Evolutionary conservation across 64 coral and sea anemone genomes (phyloP).

Genomic region (Astreopora myriophthalma): DNA sequence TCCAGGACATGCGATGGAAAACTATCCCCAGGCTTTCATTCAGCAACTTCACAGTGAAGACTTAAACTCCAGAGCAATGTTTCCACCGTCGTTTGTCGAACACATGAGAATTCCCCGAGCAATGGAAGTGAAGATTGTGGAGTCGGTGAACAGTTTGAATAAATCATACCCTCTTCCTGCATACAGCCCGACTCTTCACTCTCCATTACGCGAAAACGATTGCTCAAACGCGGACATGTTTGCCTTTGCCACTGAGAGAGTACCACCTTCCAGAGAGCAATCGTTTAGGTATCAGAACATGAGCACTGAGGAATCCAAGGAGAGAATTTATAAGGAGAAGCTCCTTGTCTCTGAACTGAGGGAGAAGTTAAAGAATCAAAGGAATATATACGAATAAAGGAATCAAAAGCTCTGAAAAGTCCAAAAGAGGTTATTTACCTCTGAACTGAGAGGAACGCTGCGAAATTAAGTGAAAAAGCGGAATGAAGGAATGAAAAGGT

Average conservation of each 20-base stretch:
- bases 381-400: neutral
- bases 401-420: neutral
- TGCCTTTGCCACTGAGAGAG: neutral
- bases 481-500: too few species aligned
- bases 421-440: too few species aligned
- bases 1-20: neutral
- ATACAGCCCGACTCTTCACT: neutral
- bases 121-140: slow-evolving; percentile 55
- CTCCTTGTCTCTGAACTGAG: slow-evolving; percentile 65
- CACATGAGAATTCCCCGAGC: slow-evolving; percentile 65
- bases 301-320: slow-evolving; percentile 46
- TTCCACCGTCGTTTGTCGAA: slow-evolving; percentile 26
- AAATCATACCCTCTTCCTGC: neutral
- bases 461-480: too few species aligned
- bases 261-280: slow-evolving; percentile 12
- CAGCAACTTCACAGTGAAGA: slow-evolving; percentile 9
- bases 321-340: slow-evolving; percentile 40
- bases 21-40: slow-evolving; percentile 53
- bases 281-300: slow-evolving; percentile 60
- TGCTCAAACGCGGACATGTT: neutral
- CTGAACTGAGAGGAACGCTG: too few species aligned
- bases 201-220: neutral
- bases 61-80: neutral
- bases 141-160: slow-evolving; percentile 16
- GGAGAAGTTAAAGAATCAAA: slow-evolving; percentile 26